These are phyloP conservation scores for Erebia aethiops DNA, from an alignment of 2,888 invertebrate genomes.

Conservation along the genomic window DNA sequence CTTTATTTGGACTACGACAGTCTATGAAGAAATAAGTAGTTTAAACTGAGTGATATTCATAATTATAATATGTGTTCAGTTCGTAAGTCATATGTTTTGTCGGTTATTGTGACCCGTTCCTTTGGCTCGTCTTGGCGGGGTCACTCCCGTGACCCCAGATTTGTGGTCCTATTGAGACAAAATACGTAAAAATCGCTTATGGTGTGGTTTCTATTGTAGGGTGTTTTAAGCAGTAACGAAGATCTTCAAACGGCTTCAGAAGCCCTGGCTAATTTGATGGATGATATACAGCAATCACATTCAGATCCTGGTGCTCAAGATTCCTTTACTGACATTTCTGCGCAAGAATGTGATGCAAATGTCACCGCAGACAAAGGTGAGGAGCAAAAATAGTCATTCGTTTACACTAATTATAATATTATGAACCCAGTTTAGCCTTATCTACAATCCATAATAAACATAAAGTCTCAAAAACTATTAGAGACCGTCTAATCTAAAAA, in stretches of 20 bases:
- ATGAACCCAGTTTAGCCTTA: not conserved
- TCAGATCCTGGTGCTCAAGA: conserved; percentile 48
- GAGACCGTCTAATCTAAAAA: too few species aligned
- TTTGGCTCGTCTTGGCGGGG: too few species aligned
- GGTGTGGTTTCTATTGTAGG: conserved; percentile 42
- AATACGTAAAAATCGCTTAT: too few species aligned
- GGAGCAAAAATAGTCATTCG: not conserved
- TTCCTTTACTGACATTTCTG: conserved; percentile 44
- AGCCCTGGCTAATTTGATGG: conserved; percentile 56
- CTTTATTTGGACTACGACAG: not conserved
- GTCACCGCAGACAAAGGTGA: conserved; percentile 24
- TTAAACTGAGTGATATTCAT: not conserved
- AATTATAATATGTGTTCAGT: too few species aligned
- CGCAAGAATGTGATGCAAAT: conserved; percentile 24
- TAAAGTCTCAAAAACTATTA: not conserved
- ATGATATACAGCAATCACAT: conserved; percentile 59
- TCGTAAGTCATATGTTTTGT: too few species aligned
- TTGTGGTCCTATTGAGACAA: too few species aligned
- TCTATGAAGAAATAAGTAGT: too few species aligned
- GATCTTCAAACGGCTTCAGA: conserved; percentile 60
- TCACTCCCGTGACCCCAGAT: too few species aligned
- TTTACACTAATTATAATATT: too few species aligned
- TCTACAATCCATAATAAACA: not conserved
- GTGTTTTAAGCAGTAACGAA: conserved; percentile 49
- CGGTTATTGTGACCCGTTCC: too few species aligned